A percentile compares a stretch with the other conserved stretches of the same genome.
Conservation (phyloP, 53 echinoderm and acorn worm species). For the Stichopus horrens region DNA sequence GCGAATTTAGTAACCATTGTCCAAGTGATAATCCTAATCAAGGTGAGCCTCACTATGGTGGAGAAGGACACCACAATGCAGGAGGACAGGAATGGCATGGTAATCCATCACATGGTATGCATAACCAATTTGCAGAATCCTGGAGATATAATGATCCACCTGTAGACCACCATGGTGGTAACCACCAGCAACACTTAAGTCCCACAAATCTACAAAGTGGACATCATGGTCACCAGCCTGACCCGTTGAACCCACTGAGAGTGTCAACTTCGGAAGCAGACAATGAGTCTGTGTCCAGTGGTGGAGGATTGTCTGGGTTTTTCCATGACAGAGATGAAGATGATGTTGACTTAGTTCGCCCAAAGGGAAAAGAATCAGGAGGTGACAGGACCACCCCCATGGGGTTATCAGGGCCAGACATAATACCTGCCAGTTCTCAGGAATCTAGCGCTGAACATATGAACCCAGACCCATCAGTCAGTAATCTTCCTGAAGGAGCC, state of each 20-base stretch:
- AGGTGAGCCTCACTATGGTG: conserved; percentile 8
- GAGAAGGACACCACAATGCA: neutral
- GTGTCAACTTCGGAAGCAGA: conserved; percentile 9
- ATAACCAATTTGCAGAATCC: neutral
- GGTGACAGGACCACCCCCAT: neutral
- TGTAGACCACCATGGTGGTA: neutral
- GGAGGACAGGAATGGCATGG: conserved; percentile 26
- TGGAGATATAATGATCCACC: conserved; percentile 28
- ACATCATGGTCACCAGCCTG: conserved; percentile 1
- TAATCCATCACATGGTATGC: neutral
- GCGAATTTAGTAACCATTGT: conserved; percentile 19
- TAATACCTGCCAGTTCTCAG: conserved; percentile 40
- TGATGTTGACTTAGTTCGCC: conserved; percentile 28
- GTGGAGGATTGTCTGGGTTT: conserved; percentile 41
- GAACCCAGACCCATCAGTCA: neutral
- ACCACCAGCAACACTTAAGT: neutral
- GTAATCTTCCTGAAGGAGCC: neutral
- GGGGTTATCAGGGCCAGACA: conserved; percentile 43
- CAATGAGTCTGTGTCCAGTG: conserved; percentile 43
- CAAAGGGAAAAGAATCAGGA: conserved; percentile 14
- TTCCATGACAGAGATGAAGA: conserved; percentile 36
- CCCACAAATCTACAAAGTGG: neutral
- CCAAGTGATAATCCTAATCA: conserved; percentile 1
- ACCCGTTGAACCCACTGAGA: neutral
- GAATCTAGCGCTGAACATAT: conserved; percentile 5